Evolutionary conservation across 2,888 invertebrate species (phyloP), one percentile per base, ranked within the genome.

Genomic region (Dryocosmus kuriphilus): DNA sequence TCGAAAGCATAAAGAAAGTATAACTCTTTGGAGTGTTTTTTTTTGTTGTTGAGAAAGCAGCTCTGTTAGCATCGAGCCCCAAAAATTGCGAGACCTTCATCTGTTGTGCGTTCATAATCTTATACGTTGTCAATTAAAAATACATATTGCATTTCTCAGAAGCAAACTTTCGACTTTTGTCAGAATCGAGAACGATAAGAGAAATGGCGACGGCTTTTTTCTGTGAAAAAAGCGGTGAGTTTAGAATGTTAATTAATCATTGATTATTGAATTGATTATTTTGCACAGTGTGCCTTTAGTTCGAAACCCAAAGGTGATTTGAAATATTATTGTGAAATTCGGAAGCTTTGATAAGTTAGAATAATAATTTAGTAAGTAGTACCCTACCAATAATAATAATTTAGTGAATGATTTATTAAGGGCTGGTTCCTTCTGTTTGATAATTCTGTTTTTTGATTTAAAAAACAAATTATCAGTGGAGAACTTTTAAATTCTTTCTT

Each of bases 21-120:
- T 9, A n/a, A 63, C 22, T 35, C 22, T 11, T 27, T 62, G n/a
- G 8, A 35, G 3, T n/a, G n/a, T n/a, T n/a, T 46, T 67, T 11
- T 62, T 27, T 65, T 41, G 41, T 46, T 67, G 5, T 57, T 22
- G n/a, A 57, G 24, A 24, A 57, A 22, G 30, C 11, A 51, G 46
- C 4, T 71, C 51, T n/a, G 51, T 71, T 51, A 71, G n/a, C n/a
- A 51, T 71, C 30, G 51, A 71, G 71, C 71, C 11, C 32, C 32
- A 51, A 71, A 51, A 35, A 32, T 62, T 62, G 16, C 27, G 5
- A 35, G 14, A 61, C 2, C 2, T 61, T 30, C 30, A 61, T 35
- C 32, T 63, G 14, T 63, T 41, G 4, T 22, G 35, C 22, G 35
- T 41, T 67, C 60, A 60, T 60, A 22, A 62, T 62, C 32, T 35